These are phyloP conservation scores for Chondrosia reniformis DNA, from an alignment of 37 sponge, comb jelly and placozoan genomes.

Conservation along the genomic window DNA sequence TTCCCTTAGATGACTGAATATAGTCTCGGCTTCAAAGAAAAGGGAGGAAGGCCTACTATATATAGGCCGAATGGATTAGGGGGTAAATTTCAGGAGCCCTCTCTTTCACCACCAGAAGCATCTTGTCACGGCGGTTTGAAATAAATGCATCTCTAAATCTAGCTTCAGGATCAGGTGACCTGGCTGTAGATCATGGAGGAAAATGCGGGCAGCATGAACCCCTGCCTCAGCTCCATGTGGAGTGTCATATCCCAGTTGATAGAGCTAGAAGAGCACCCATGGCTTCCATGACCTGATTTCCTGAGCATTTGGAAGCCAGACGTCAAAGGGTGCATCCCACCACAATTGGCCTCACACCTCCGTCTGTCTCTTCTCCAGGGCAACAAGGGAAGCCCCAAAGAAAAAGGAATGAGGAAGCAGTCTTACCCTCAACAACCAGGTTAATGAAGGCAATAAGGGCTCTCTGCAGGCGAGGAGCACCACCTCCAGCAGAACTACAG, in stretches of 20 bases:
- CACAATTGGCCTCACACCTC: background rate
- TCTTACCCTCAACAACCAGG: background rate
- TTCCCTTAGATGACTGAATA: too few species aligned
- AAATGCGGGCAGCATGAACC: background rate
- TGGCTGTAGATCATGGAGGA: background rate
- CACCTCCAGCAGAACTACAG: background rate
- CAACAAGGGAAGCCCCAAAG: background rate
- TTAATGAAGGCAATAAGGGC: background rate
- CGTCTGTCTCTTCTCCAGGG: background rate
- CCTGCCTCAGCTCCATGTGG: background rate
- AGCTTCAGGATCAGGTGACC: background rate
- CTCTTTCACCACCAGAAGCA: too few species aligned
- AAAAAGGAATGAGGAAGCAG: background rate
- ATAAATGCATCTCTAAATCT: background rate
- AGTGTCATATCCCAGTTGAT: background rate
- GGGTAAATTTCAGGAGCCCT: background rate
- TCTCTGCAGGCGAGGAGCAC: background rate
- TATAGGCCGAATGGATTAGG: background rate
- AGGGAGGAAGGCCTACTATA: too few species aligned
- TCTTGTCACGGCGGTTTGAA: background rate
- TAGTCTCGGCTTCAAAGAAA: too few species aligned
- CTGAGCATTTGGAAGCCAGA: background rate
- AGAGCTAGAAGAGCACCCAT: background rate
- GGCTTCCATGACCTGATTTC: background rate
- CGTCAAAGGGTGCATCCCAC: background rate